Evolutionary conservation across 2,797 vertebrate genomes (phyloP).

Genomic region (Pangasius larnaudii): DNA sequence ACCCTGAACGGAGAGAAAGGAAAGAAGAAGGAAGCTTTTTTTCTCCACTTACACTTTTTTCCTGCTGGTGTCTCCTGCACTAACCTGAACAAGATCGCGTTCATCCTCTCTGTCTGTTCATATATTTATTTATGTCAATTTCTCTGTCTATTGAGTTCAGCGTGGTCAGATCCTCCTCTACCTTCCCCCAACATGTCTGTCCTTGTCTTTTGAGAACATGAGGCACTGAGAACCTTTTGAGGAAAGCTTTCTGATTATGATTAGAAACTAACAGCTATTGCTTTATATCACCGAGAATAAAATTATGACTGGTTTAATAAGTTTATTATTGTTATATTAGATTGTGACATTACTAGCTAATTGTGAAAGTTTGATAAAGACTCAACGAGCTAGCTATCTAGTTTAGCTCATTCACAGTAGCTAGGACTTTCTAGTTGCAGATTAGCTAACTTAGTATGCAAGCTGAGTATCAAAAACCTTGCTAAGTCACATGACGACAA

Average conservation of each 20-base stretch:
- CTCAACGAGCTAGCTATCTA: background rate
- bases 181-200: constrained; percentile 35
- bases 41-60: constrained; percentile 64
- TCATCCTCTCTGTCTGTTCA: constrained; percentile 8
- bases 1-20: constrained; percentile 63
- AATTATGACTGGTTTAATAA: background rate
- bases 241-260: background rate
- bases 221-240: constrained; percentile 24
- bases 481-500: background rate
- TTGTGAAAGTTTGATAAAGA: background rate
- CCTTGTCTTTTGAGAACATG: constrained; percentile 44
- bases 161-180: background rate
- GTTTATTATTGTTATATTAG: background rate
- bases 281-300: background rate
- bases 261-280: background rate
- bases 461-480: background rate
- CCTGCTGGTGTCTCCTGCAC: constrained; percentile 66
- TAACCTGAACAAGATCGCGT: constrained; percentile 63
- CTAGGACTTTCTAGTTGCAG: background rate
- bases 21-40: constrained; percentile 59
- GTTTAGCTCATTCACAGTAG: background rate
- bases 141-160: background rate
- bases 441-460: background rate
- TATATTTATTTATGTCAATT: background rate
- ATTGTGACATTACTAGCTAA: background rate